Base-by-base conservation (phyloP, 2,888 invertebrate genomes). In the Mythimna albipuncta region DNA sequence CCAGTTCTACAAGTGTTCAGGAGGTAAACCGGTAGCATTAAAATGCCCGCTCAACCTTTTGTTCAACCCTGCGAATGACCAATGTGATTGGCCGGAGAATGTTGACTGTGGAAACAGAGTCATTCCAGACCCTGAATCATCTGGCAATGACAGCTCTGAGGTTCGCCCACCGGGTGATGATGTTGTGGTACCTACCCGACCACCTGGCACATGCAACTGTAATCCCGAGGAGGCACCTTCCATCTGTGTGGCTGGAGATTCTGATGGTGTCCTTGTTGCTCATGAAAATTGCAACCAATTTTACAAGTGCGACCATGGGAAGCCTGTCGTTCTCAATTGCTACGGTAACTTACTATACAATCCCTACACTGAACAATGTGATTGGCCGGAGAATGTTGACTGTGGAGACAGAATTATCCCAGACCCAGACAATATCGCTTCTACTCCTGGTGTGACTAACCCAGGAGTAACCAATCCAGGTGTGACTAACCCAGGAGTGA, bases 261-360 rank as follows among this genome's bases (percentile, higher is more conserved):
- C 91, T 0, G 84, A 87, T 0, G 88, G 89, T 0, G 52, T 83
- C 10, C 63, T 91, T 0, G 75, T 91, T 0, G 90, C 89, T 2
- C 88, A 91, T 52, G 89, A 91, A 72, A 87, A 89, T 61, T 92
- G 92, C 69, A 89, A 91, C 54, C 80, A 90, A 61, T 92, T 90
- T 75, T 92, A 91, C 72, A 83, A 82, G 16, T 92, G 92, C n/a
- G 77, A 9, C 10, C 52, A 78, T 9, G 90, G 92, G 0, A 66
- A 58, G 13, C 89, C 91, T 0, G 84, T 90, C 2, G 76, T 75
- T 0, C 19, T 85, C 0, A 50, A 7, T 2, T 92, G 92, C 74
- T 73, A 13, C 50, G 47, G 6, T 64, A 50, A 41, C 82, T 90
- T 0, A 5, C 26, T 89, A 0, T 92, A 83, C 72, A 89, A 91